Conservation (phyloP, 1,140 invertebrate genomes). For the Fopius arisanus region DNA sequence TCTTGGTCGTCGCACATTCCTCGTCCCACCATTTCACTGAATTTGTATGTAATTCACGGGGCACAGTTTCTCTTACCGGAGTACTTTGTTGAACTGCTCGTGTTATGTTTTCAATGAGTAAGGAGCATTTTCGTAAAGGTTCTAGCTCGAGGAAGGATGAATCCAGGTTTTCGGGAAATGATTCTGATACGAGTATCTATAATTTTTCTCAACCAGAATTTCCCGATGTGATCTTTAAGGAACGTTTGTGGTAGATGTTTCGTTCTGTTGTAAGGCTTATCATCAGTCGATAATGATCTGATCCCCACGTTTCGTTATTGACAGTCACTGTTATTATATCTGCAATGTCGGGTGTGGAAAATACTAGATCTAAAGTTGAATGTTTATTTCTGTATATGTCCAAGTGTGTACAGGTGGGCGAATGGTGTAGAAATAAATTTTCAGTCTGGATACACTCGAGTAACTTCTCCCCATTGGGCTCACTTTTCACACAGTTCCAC, state of each 20-base stretch:
- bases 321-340: slow-evolving; percentile 6
- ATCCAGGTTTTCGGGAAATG: background rate
- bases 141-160: background rate
- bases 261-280: background rate
- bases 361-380: slow-evolving; percentile 25
- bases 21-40: slow-evolving; percentile 18
- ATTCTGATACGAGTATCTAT: background rate
- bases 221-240: slow-evolving; percentile 16
- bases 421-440: slow-evolving; percentile 15
- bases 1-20: slow-evolving; percentile 9
- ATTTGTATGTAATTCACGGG: background rate
- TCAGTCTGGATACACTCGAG: slow-evolving; percentile 3
- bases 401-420: background rate
- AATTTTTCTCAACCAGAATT: slow-evolving; percentile 7
- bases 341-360: slow-evolving; percentile 15
- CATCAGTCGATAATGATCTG: slow-evolving; percentile 19
- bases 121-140: background rate
- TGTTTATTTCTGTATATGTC: background rate
- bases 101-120: background rate
- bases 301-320: slow-evolving; percentile 19
- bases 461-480: slow-evolving; percentile 18
- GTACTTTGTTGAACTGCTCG: background rate
- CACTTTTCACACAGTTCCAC: slow-evolving; percentile 15
- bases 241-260: background rate
- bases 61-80: background rate